Conservation (phyloP, 2,888 invertebrate genomes). For the Ceraclea dissimilis region DNA sequence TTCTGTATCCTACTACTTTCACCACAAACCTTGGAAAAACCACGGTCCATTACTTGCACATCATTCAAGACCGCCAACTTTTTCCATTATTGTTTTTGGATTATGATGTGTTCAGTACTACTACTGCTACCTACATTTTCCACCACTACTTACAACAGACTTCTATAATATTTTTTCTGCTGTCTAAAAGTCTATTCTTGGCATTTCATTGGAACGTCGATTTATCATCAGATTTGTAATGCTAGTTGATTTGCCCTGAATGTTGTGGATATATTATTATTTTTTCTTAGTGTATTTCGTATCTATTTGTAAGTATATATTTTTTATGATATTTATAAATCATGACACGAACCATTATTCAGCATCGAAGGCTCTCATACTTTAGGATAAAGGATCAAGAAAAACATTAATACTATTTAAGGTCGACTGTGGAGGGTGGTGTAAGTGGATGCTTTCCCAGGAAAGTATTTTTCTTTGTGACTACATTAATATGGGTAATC, state of each 20-base stretch:
- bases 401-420: too few relatives aligned
- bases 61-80: constrained; percentile 2
- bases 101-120: not conserved
- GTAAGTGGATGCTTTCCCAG: too few relatives aligned
- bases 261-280: not conserved
- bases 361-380: not conserved
- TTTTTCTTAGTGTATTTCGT: not conserved
- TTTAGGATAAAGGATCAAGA: not conserved
- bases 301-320: not conserved
- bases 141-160: too few relatives aligned
- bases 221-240: not conserved
- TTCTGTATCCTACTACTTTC: too few relatives aligned
- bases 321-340: not conserved
- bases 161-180: not conserved
- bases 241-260: not conserved
- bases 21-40: not conserved
- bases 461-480: too few relatives aligned
- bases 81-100: constrained; percentile 1
- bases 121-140: too few relatives aligned
- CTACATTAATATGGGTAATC: too few relatives aligned
- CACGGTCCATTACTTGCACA: constrained; percentile 10
- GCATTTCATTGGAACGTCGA: not conserved
- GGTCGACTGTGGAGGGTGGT: too few relatives aligned
- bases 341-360: not conserved
- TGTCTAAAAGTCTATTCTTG: not conserved